Evolutionary conservation across 2,888 invertebrate species (phyloP).

Genomic region (Baronia brevicornis): DNA sequence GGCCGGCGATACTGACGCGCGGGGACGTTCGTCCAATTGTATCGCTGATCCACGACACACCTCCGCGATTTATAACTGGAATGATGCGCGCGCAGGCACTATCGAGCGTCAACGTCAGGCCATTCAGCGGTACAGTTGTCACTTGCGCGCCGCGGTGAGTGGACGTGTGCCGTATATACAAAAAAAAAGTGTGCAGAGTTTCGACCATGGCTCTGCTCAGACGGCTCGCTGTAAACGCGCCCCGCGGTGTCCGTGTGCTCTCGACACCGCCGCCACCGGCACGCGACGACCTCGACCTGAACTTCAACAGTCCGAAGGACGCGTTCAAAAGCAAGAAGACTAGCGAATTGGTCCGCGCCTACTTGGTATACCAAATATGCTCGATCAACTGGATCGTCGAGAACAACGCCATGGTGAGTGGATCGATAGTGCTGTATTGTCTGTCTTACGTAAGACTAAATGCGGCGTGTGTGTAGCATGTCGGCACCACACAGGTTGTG

Average conservation of each 20-base stretch:
- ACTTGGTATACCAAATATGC: conserved; percentile 94
- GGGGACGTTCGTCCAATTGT: conserved; percentile 41
- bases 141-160: conserved; percentile 47
- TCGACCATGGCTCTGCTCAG: conserved; percentile 63
- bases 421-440: conserved; percentile 36
- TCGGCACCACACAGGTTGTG: too few relatives aligned
- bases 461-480: conserved; percentile 32
- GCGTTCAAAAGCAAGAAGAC: conserved; percentile 98
- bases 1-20: conserved; percentile 28
- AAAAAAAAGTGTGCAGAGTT: conserved; percentile 45
- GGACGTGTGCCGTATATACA: conserved; percentile 47
- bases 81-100: conserved; percentile 64
- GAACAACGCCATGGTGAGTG: conserved; percentile 92
- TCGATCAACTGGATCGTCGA: conserved; percentile 91
- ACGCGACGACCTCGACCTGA: conserved; percentile 85
- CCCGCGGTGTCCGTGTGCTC: conserved; percentile 47
- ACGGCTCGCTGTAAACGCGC: conserved; percentile 53
- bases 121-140: conserved; percentile 48
- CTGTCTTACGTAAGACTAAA: conserved; percentile 54
- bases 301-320: conserved; percentile 91
- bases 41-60: conserved; percentile 50
- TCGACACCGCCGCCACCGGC: conserved; percentile 35
- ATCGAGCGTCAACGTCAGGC: conserved; percentile 59
- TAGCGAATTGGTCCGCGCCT: conserved; percentile 91
- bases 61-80: conserved; percentile 67